These are phyloP conservation scores for Orius insidiosus DNA, from an alignment of 1,140 invertebrate genomes.

Conservation along the genomic window DNA sequence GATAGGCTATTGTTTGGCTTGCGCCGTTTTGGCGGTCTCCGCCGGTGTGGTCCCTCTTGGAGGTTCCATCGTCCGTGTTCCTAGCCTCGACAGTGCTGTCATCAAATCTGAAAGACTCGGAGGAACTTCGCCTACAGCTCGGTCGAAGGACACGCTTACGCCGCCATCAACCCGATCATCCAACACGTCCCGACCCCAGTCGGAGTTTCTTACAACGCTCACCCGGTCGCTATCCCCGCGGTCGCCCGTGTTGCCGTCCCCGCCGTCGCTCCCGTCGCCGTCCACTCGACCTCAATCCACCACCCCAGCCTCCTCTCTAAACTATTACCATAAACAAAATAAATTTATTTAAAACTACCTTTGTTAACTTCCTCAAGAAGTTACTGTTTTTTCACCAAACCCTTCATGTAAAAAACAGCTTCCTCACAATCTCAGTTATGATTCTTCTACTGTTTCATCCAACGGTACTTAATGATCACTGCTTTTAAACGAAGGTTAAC, in stretches of 20 bases:
- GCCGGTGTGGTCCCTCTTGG: slow-evolving; percentile 17
- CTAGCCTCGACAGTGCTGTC: slow-evolving; percentile 32
- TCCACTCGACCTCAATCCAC: neutral
- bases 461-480: too few relatives aligned
- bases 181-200: slow-evolving; percentile 20
- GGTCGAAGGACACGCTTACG: slow-evolving; percentile 34
- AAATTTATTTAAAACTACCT: too few relatives aligned
- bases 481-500: too few relatives aligned
- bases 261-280: slow-evolving; percentile 6
- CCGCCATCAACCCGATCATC: slow-evolving; percentile 28
- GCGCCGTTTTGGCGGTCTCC: slow-evolving; percentile 11
- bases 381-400: too few relatives aligned
- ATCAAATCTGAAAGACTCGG: slow-evolving; percentile 33
- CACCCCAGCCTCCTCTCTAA: too few relatives aligned
- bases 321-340: too few relatives aligned
- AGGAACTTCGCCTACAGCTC: slow-evolving; percentile 37
- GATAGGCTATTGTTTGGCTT: slow-evolving; percentile 10
- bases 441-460: too few relatives aligned
- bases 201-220: slow-evolving; percentile 20
- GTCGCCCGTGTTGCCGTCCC: slow-evolving; percentile 5
- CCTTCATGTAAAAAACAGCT: too few relatives aligned
- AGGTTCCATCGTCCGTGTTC: slow-evolving; percentile 28
- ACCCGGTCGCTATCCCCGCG: slow-evolving; percentile 14
- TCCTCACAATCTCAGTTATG: too few relatives aligned
- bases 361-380: too few relatives aligned